Base-by-base conservation (phyloP, 2,113 vertebrate genomes). In the Ovis canadensis region DNA sequence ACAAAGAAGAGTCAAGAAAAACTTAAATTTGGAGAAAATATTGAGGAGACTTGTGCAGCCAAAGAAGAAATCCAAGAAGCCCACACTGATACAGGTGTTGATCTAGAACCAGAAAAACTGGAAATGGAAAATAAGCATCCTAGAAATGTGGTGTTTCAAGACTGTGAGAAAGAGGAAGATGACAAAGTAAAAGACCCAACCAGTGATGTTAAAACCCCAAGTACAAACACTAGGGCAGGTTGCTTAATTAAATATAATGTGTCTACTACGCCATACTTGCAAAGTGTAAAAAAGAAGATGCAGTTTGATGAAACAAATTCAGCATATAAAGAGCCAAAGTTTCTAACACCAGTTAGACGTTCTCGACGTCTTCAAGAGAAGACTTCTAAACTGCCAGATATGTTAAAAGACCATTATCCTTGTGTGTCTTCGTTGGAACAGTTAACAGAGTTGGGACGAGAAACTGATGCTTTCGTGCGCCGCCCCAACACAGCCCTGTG, bases 341-440 rank as follows among this genome's bases (percentile, higher is more conserved):
- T 99, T n/a, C 96, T 99, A 95, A 99, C 99, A 3, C 99, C 99
- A 1, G 98, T 99, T 45, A 99, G 99, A n/a, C 99, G 99, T 19
- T 99, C 99, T 60, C 98, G 98, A 0, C 99, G 99, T 45, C 99
- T 99, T 98, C 98, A 99, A 54, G 98, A 99, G 1, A 99, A 99
- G 91, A 99, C 98, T 13, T 98, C 97, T 60, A 99, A 98, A 29
- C 92, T 99, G 74, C 99, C 99, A 0, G 86, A 98, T 6, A 98
- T 99, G 99, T 97, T 99, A 93, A 98, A 98, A 21, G 99, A 99
- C 17, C 99, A 99, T 27, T 99, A 99, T 93, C 99, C 98, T 3
- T 99, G 99, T 4, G 98, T 99, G 85, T 99, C 99, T 33, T 99
- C 99, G 0, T 95, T 99, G 95, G 99, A 99, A 3, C 99, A 99